A percentile compares a stretch with the other conserved stretches of the same genome.
These are phyloP conservation scores for Drosophila quadrilineata DNA, from an alignment of 1,140 invertebrate species.

Conservation along the genomic window DNA sequence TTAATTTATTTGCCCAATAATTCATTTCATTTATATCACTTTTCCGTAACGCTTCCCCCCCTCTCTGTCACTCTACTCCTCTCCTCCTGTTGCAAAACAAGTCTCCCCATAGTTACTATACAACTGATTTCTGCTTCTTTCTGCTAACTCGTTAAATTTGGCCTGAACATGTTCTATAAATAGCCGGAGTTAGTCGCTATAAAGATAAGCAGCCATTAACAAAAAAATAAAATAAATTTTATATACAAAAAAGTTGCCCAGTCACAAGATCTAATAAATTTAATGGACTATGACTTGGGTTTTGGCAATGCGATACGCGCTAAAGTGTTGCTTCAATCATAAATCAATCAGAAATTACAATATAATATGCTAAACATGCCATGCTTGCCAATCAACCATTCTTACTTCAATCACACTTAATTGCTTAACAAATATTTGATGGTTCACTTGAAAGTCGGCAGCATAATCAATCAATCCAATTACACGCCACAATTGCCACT, in stretches of 20 bases:
- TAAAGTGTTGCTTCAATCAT: too few relatives aligned
- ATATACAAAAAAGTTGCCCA: conserved; percentile 1
- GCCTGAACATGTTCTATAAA: conserved; percentile 47
- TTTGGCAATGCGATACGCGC: too few relatives aligned
- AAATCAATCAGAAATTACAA: not conserved
- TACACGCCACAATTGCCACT: conserved; percentile 5
- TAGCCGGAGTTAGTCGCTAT: conserved; percentile 28
- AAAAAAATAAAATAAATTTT: too few relatives aligned
- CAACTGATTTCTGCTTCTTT: too few relatives aligned
- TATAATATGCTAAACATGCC: not conserved
- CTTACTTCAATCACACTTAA: too few relatives aligned
- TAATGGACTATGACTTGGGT: not conserved
- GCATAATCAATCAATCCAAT: conserved; percentile 3
- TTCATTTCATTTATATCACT: conserved; percentile 50
- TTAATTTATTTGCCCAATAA: conserved; percentile 57
- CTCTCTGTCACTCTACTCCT: too few relatives aligned
- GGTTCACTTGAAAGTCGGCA: not conserved
- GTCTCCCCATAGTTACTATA: too few relatives aligned
- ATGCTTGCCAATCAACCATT: not conserved
- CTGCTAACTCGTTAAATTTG: conserved; percentile 54
- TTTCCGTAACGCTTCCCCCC: conserved; percentile 49
- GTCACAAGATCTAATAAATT: conserved; percentile 8
- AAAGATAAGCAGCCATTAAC: conserved; percentile 5
- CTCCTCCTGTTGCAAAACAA: too few relatives aligned
- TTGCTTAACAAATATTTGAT: too few relatives aligned